Conservation (phyloP, 2,888 invertebrate genomes). For the Synanthedon myopaeformis region DNA sequence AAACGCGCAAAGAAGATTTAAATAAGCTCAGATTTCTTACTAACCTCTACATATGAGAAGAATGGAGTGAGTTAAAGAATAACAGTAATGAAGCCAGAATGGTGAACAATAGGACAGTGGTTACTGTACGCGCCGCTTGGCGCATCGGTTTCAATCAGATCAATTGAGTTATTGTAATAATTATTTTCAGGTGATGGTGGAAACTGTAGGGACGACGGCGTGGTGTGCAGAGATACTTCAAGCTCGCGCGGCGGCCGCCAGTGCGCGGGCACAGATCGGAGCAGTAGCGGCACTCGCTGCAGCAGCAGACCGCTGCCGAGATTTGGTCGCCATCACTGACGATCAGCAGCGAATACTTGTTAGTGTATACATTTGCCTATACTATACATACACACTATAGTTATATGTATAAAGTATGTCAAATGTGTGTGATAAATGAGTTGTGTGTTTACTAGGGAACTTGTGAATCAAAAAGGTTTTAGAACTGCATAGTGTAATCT, state of each 20-base stretch:
- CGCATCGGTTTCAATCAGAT: background rate
- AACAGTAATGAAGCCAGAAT: too few relatives aligned
- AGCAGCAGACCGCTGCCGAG: conserved; percentile 87
- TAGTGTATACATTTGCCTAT: conserved; percentile 14
- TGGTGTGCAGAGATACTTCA: conserved; percentile 80
- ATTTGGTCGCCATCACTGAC: conserved; percentile 90
- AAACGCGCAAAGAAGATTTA: too few relatives aligned
- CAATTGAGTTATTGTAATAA: background rate
- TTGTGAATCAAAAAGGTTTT: background rate
- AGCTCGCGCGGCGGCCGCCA: conserved; percentile 82
- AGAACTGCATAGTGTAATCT: too few relatives aligned
- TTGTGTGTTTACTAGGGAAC: background rate
- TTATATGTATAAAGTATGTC: background rate
- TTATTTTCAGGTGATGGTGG: conserved; percentile 72
- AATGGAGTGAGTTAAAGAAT: too few relatives aligned
- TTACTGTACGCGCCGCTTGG: too few relatives aligned
- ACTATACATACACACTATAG: background rate
- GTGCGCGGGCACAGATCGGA: conserved; percentile 80
- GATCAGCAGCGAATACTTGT: conserved; percentile 86
- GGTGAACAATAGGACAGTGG: too few relatives aligned
- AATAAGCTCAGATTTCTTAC: too few relatives aligned
- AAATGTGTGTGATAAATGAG: background rate
- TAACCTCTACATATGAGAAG: too few relatives aligned
- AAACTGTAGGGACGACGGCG: conserved; percentile 72
- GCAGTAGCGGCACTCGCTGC: conserved; percentile 85